These are phyloP conservation scores for Channa argus DNA, from an alignment of 2,113 vertebrate species.

Conservation along the genomic window DNA sequence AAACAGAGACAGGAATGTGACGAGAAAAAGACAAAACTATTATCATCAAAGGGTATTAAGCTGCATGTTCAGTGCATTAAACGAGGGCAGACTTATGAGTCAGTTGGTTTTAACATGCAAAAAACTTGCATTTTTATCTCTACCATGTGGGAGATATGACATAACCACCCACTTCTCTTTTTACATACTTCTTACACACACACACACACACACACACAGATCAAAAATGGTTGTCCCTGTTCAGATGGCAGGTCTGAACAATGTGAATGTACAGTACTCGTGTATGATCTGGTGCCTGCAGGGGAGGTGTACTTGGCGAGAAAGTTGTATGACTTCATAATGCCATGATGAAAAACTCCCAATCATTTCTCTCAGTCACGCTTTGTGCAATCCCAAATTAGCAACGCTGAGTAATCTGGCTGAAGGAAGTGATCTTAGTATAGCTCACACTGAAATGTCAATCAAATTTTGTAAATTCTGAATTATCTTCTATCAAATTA, in stretches of 20 bases:
- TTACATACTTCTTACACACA: too few species aligned
- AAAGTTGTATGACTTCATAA: constrained; percentile 16
- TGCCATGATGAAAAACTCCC: constrained; percentile 1
- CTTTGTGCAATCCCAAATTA: not conserved
- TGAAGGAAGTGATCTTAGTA: constrained; percentile 31
- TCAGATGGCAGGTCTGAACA: not conserved
- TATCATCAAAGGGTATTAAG: not conserved
- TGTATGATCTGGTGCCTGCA: not conserved
- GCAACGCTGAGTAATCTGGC: constrained; percentile 50
- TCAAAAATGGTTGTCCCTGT: too few species aligned
- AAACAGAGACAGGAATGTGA: not conserved
- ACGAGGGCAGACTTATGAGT: too few species aligned
- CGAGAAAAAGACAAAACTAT: not conserved
- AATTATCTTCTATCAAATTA: not conserved
- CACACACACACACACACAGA: too few species aligned
- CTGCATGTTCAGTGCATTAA: not conserved
- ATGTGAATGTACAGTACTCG: not conserved
- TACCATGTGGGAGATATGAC: too few species aligned
- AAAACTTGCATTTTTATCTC: too few species aligned
- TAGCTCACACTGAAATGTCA: constrained; percentile 18
- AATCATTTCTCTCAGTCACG: not conserved
- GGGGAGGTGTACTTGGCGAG: not conserved
- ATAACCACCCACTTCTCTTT: too few species aligned
- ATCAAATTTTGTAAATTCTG: not conserved
- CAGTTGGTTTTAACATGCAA: too few species aligned